Evolutionary conservation across 2,113 vertebrate species (phyloP).

Genomic region (Ptyas mucosa): DNA sequence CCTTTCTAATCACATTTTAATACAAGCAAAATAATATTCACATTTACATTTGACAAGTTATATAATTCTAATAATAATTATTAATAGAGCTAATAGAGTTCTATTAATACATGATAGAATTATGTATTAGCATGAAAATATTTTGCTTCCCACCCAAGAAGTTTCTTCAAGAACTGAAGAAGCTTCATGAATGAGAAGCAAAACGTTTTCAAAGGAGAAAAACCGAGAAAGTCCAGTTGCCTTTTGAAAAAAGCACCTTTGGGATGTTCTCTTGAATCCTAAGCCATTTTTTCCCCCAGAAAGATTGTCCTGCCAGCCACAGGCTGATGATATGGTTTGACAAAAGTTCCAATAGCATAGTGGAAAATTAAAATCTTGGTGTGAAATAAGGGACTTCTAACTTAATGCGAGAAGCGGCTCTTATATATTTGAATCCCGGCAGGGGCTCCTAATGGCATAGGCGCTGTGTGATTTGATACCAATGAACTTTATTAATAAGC

Average conservation of each 20-base stretch:
- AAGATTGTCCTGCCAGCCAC: background rate
- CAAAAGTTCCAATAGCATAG: background rate
- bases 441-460: background rate
- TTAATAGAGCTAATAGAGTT: too few relatives aligned
- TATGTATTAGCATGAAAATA: background rate
- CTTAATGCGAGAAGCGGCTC: background rate
- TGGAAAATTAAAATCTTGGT: background rate
- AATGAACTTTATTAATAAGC: slow-evolving; percentile 4
- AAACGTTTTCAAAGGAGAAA: background rate
- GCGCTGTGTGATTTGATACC: background rate
- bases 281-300: background rate
- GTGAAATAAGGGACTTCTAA: slow-evolving; percentile 3
- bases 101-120: too few relatives aligned
- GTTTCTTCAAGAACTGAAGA: background rate
- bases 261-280: background rate
- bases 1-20: too few relatives aligned
- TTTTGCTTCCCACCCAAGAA: too few relatives aligned
- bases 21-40: too few relatives aligned
- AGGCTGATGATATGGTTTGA: fast-evolving
- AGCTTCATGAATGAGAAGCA: background rate
- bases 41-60: too few relatives aligned
- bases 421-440: background rate
- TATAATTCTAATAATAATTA: too few relatives aligned
- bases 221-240: background rate
- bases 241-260: background rate